Percentiles rank a stretch among this genome's conserved stretches.
Conservation (phyloP, 1,140 invertebrate genomes). For the Arctopsyche grandis region DNA sequence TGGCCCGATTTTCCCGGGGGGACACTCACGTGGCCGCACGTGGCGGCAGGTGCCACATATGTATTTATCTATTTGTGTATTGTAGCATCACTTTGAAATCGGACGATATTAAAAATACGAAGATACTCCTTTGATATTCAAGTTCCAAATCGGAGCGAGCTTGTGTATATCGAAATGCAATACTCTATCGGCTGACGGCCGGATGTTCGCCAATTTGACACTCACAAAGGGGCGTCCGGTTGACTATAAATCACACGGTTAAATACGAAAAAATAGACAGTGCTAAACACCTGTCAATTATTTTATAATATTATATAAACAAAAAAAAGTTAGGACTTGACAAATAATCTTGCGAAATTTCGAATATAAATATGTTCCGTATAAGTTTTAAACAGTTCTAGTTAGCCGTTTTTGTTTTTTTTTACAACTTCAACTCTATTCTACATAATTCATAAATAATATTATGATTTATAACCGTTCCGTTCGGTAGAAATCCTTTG, state of each 20-base stretch:
- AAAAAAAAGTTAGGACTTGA: not conserved
- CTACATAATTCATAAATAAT: constrained; percentile 30
- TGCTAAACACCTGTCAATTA: not conserved
- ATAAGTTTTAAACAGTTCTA: not conserved
- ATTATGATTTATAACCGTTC: constrained; percentile 13
- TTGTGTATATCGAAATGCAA: not conserved
- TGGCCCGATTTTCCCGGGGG: not conserved
- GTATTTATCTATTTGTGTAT: too few species aligned
- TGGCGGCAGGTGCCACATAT: too few species aligned
- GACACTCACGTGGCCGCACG: not conserved
- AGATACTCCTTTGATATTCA: constrained; percentile 37
- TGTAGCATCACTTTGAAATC: not conserved
- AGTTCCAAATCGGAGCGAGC: constrained; percentile 29
- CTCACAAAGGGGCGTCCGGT: constrained; percentile 12
- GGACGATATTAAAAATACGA: constrained; percentile 31
- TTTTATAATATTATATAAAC: not conserved
- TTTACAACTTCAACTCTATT: not conserved
- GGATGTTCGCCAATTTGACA: constrained; percentile 43
- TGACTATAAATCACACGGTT: constrained; percentile 9
- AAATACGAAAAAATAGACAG: not conserved
- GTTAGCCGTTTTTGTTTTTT: not conserved
- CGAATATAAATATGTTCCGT: not conserved
- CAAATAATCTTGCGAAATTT: not conserved
- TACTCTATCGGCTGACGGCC: constrained; percentile 26
- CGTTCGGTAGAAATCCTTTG: not conserved